A percentile compares a stretch with the other conserved stretches of the same genome.
These are phyloP conservation scores for Catotricha subobsoleta DNA, from an alignment of 2,888 invertebrate genomes.

Conservation along the genomic window DNA sequence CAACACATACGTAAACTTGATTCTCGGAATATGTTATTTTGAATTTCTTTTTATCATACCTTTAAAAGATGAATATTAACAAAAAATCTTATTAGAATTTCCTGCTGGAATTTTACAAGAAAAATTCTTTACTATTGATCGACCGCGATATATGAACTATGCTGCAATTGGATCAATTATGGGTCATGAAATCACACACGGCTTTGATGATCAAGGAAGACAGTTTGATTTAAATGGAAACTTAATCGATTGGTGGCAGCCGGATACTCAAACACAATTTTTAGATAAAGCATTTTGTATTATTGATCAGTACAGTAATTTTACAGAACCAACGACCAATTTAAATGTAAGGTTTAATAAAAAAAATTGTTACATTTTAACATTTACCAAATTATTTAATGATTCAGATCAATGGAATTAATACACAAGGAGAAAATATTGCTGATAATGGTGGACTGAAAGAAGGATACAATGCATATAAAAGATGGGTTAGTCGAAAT, in stretches of 20 bases:
- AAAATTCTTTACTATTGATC: constrained; percentile 71
- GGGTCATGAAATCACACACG: constrained; percentile 84
- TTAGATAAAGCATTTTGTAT: constrained; percentile 75
- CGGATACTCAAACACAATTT: constrained; percentile 64
- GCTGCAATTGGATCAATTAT: constrained; percentile 83
- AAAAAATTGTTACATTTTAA: too few relatives aligned
- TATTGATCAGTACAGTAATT: constrained; percentile 85
- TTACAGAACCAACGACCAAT: constrained; percentile 57
- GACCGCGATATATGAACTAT: constrained; percentile 83
- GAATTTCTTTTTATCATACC: too few relatives aligned
- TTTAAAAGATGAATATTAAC: too few relatives aligned
- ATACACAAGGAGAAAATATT: constrained; percentile 87
- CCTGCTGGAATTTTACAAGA: constrained; percentile 88
- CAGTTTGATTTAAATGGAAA: constrained; percentile 78
- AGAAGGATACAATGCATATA: constrained; percentile 72
- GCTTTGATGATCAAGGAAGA: constrained; percentile 60
- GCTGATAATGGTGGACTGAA: constrained; percentile 90
- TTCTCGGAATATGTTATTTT: too few relatives aligned
- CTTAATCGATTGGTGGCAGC: constrained; percentile 84
- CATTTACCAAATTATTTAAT: too few relatives aligned
- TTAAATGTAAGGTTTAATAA: constrained; percentile 40
- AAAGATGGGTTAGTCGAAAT: constrained; percentile 49
- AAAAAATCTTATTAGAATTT: constrained; percentile 61
- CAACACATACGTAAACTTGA: too few relatives aligned
- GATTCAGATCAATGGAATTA: constrained; percentile 67